Evolutionary conservation across 1,140 invertebrate genomes (phyloP).

Genomic region (Orussus abietinus): DNA sequence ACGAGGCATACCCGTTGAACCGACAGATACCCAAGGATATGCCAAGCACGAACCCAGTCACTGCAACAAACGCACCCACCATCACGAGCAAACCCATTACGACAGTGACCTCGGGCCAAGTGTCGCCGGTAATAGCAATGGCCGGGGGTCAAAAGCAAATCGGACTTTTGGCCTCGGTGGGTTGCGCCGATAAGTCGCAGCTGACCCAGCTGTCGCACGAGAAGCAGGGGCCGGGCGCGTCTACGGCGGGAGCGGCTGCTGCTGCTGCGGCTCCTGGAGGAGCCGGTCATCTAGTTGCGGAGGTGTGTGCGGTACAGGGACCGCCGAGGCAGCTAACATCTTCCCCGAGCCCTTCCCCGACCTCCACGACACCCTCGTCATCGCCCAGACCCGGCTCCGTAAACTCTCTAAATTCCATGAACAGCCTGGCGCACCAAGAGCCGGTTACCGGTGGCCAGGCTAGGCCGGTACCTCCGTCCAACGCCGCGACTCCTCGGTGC

Average conservation of each 20-base stretch:
- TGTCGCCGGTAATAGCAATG: constrained; percentile 39
- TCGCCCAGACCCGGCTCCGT: constrained; percentile 41
- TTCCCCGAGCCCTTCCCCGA: constrained; percentile 45
- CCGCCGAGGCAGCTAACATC: constrained; percentile 48
- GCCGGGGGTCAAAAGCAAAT: constrained; percentile 39
- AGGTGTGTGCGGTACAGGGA: constrained; percentile 55
- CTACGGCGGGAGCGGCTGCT: constrained; percentile 14
- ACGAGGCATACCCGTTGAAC: constrained; percentile 49
- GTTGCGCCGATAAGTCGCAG: constrained; percentile 27
- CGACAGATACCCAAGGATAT: constrained; percentile 62
- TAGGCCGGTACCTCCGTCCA: too few relatives aligned
- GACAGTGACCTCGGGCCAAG: constrained; percentile 39
- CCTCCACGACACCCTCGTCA: constrained; percentile 40
- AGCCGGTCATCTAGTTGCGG: constrained; percentile 45
- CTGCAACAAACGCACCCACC: constrained; percentile 44
- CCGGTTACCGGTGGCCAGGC: constrained; percentile 28
- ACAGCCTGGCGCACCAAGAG: constrained; percentile 36
- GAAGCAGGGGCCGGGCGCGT: constrained; percentile 22
- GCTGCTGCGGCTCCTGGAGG: constrained; percentile 22
- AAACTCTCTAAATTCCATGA: constrained; percentile 38
- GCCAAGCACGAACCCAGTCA: constrained; percentile 49
- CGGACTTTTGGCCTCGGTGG: constrained; percentile 33
- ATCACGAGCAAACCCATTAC: constrained; percentile 45
- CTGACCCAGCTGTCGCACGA: constrained; percentile 40
- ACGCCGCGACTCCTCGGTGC: too few relatives aligned